phyloP scores from a whole-genome alignment of 2,797 vertebrate species.

The Danio tinwini region DNA sequence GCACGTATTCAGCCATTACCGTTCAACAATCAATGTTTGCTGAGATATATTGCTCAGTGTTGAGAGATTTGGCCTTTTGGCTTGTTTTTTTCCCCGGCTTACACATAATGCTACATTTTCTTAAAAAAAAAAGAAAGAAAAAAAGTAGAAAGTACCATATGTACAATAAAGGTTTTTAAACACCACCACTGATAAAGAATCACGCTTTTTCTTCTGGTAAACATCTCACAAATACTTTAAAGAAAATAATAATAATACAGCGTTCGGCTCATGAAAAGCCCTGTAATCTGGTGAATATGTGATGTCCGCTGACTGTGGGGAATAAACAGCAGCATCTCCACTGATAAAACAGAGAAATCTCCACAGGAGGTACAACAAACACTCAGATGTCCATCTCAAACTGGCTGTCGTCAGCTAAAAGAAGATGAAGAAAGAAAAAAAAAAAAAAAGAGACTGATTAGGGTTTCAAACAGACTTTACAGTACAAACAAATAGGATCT shows the following conservation, averaged over 20 bases:
- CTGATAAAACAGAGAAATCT: constrained; percentile 64
- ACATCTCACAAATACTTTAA: constrained; percentile 51
- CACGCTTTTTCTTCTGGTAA: constrained; percentile 35
- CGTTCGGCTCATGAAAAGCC: constrained; percentile 61
- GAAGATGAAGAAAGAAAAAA: constrained; percentile 4
- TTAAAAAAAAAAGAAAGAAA: constrained; percentile 31
- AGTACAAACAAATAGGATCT: no score
- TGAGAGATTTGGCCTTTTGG: neutral
- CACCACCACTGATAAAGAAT: constrained; percentile 68
- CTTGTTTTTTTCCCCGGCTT: neutral
- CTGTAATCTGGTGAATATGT: constrained; percentile 59
- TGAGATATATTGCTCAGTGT: constrained; percentile 11
- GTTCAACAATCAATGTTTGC: constrained; percentile 6
- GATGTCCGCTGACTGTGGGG: constrained; percentile 66
- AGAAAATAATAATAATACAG: constrained; percentile 45
- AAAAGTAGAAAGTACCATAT: constrained; percentile 75
- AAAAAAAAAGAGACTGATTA: neutral
- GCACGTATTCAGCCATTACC: neutral
- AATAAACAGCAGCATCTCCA: constrained; percentile 69
- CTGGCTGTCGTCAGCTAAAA: constrained; percentile 79
- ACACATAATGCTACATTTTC: constrained; percentile 35
- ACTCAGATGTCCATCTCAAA: constrained; percentile 87
- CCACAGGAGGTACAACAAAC: constrained; percentile 77
- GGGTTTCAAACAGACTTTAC: neutral
- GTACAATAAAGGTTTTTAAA: constrained; percentile 69